Base-by-base conservation (phyloP, 2,888 invertebrate genomes). In the Lasioglossum marginatum region DNA sequence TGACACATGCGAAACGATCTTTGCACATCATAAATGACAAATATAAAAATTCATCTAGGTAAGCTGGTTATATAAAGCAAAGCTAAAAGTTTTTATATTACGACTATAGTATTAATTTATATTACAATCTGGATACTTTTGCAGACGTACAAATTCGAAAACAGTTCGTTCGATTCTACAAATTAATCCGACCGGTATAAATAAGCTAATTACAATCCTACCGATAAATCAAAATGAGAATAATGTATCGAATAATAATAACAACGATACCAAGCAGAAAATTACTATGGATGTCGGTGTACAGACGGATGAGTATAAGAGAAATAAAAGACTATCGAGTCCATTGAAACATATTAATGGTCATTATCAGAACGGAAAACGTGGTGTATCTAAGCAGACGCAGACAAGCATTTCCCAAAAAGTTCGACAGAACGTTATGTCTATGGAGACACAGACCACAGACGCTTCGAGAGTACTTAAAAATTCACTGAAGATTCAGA, bases 1-100 rank as follows among this genome's bases (percentile, higher is more conserved):
- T 95, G 4, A 95, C 95, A 3, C 95, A 95, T 83, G 94, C 94
- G 3, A 95, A 95, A 87, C 89, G 95, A 77, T 87, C 91, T 16
- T 89, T 90, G 1, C 95, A 95, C 77, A 79, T 81, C n/a, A 87
- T 95, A 57, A 94, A 94, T 73, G 90, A 93, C 45, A 95, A 94
- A 80, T 95, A 94, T 72, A 94, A 93, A 86, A 91, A 85, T 77
- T 88, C 87, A n/a, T 80, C 91, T 0, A 92, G 89, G 94, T 94
- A 90, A 87, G 89, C 66, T 79, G 43, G 71, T 70, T 79, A 63
- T 79, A 48, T 37, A 48, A 74, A 16, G 45, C 10, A 70, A 70
- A 34, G 63, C 19, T 31, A 83, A 66, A 23, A 4, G 60, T 66
- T 85, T 57, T 85, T 57, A 8, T 57, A 8, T 43, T 4, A 31